Evolutionary conservation across 2,797 vertebrate species (phyloP).

Genomic region (Enteromius anoplus): DNA sequence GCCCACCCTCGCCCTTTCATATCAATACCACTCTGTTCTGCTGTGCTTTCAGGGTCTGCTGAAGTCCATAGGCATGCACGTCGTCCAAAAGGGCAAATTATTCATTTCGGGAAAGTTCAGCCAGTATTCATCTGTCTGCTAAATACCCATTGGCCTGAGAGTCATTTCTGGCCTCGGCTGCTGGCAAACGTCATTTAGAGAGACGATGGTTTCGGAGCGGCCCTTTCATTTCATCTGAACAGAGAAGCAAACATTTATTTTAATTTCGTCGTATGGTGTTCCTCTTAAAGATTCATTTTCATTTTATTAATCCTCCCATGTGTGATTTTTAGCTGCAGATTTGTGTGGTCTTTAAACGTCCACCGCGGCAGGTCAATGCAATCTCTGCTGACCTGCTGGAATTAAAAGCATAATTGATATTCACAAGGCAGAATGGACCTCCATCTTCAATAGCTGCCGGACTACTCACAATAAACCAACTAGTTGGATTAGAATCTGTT

Average conservation of each 20-base stretch:
- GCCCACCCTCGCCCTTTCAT: constrained; percentile 56
- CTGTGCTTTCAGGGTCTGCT: constrained; percentile 9
- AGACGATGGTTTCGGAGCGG: constrained; percentile 15
- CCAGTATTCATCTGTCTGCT: constrained; percentile 74
- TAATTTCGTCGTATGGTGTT: constrained; percentile 32
- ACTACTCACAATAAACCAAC: constrained; percentile 15
- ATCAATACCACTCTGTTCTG: constrained; percentile 18
- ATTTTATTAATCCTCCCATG: constrained; percentile 40
- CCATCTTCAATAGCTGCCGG: constrained; percentile 17
- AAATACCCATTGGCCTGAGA: constrained; percentile 73
- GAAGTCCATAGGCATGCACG: constrained; percentile 57
- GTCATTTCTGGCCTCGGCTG: constrained; percentile 74
- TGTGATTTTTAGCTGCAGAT: constrained; percentile 22
- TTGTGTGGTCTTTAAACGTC: constrained; percentile 31
- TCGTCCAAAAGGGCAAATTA: constrained; percentile 74
- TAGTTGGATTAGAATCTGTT: background rate
- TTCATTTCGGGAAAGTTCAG: constrained; percentile 72
- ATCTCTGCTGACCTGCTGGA: constrained; percentile 46
- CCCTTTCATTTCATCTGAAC: constrained; percentile 25
- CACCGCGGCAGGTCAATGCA: constrained; percentile 30
- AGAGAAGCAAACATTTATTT: constrained; percentile 35
- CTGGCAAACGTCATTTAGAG: constrained; percentile 40
- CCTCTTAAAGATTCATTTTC: constrained; percentile 44
- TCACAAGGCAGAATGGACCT: background rate
- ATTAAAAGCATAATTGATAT: constrained; percentile 53